Evolutionary conservation across 2,113 vertebrate genomes (phyloP), one percentile per base, ranked within the genome.

Genomic region (Centropus unirufus): DNA sequence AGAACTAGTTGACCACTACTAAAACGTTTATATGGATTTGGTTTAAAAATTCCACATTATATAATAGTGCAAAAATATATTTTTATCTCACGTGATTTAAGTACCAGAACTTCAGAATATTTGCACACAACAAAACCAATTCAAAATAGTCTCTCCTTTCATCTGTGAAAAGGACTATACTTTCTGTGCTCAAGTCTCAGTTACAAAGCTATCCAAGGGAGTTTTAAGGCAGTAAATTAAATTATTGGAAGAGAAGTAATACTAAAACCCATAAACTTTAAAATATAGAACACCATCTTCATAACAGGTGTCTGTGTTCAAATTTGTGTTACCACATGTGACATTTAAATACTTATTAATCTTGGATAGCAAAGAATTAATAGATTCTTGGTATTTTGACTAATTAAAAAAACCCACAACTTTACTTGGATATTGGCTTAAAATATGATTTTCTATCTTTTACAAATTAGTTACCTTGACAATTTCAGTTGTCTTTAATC

Each of bases 111-210:
- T 78, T 72, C 34, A 75, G 29, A 78, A 59, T 74, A 74, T n/a
- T 94, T 81, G 3, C 14, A 59, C 26, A 39, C 6, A 69, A 66
- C 5, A 47, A 81, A 84, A 91, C 2, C 8, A 36, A 14, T 10
- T 24, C 2, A 46, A 46, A 80, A 54, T 16, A 1, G 0, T 55
- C 3, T 58, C 3, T 70, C 12, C 12, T n/a, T 23, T 8, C 12
- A 8, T 34, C 26, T 83, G 6, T 66, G 11, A 39, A 55, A 16
- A 72, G 13, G 18, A 36, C 14, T 66, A 4, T 32, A 18, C 9
- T 83, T 64, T 12, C 29, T 30, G 2, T 63, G 39, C 57, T 78
- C 16, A 26, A 32, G 8, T 66, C 30, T 77, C 22, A 83, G 34
- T 62, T 20, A 77, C 9, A 24, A 55, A 86, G 5, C 5, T 55